Evolutionary conservation across 2,888 invertebrate genomes (phyloP).

Genomic region (Lasius fuliginosus): DNA sequence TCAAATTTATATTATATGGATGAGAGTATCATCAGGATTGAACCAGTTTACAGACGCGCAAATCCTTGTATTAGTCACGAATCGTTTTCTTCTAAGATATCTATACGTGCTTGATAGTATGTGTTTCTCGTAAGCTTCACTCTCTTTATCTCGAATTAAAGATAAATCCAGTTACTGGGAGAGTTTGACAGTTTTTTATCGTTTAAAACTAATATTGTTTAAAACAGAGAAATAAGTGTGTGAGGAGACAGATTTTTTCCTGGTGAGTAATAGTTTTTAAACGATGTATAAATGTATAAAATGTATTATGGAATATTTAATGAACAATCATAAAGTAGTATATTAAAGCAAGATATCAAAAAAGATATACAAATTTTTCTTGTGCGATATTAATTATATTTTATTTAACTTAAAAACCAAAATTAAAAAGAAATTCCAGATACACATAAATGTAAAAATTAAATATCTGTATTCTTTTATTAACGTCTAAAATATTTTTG

Average conservation of each 20-base stretch:
- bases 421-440: background rate
- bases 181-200: background rate
- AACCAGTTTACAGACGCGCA: conserved; percentile 16
- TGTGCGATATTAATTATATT: background rate
- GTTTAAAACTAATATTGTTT: conserved; percentile 9
- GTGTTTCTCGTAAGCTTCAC: background rate
- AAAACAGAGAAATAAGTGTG: background rate
- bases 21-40: conserved; percentile 12
- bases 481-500: background rate
- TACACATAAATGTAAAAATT: background rate
- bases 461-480: background rate
- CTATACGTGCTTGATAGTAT: background rate
- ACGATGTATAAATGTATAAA: conserved; percentile 39
- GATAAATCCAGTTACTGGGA: background rate
- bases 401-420: background rate
- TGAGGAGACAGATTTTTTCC: too few relatives aligned
- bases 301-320: background rate
- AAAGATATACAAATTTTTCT: background rate
- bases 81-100: conserved; percentile 24
- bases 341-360: background rate
- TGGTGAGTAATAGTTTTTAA: conserved; percentile 9
- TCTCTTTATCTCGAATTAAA: conserved; percentile 20
- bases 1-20: conserved; percentile 20
- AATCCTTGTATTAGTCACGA: conserved; percentile 31
- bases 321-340: background rate